Base-by-base conservation (phyloP, 2,797 vertebrate genomes). In the Craterocephalus amniculus region DNA sequence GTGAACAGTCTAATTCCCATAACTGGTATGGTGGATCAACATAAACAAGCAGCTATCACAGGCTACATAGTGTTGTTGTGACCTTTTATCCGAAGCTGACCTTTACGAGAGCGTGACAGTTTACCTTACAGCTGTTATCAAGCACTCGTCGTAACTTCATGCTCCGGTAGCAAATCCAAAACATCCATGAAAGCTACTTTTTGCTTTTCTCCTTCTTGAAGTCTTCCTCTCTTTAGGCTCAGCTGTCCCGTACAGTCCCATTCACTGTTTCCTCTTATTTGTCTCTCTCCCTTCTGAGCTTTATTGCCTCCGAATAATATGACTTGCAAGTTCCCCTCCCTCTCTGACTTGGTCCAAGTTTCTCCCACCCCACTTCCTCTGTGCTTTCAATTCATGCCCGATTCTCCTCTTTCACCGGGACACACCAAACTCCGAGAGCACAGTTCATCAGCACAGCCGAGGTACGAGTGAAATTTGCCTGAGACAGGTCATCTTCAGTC, bases 341-440 rank as follows among this genome's bases (percentile, higher is more conserved):
- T 74, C 74, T 34, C 36, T 18, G 27, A 45, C 71, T 64, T 3
- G 1, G 59, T 79, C 79, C 68, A 83, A 83, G 70, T 70, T 61
- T 70, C 32, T 54, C 73, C 48, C 32, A n/a, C 60, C 54, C 63
- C 35, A 29, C 62, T 63, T 52, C 64, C 57, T 77, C 67, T 80
- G 72, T 70, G 51, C 43, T 48, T 58, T 67, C 71, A 69, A 64
- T 78, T 79, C 70, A 79, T 9, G 61, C 35, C 18, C 0, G 29
- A 58, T 68, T 83, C 89, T 87, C 86, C 82, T 88, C 87, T 88
- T 88, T 83, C 85, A 84, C 65, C 58, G n/a, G n/a, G 26, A 79
- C 60, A 69, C 69, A 63, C 63, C 36, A n/a, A 45, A 48, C 60
- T 57, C 54, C 4, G 2, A 64, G 58, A 29, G 12, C 75, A 67